Percentiles rank a stretch among this genome's conserved stretches.
Conservation (phyloP, 2,797 vertebrate species). For the Semaprochilodus insignis region DNA sequence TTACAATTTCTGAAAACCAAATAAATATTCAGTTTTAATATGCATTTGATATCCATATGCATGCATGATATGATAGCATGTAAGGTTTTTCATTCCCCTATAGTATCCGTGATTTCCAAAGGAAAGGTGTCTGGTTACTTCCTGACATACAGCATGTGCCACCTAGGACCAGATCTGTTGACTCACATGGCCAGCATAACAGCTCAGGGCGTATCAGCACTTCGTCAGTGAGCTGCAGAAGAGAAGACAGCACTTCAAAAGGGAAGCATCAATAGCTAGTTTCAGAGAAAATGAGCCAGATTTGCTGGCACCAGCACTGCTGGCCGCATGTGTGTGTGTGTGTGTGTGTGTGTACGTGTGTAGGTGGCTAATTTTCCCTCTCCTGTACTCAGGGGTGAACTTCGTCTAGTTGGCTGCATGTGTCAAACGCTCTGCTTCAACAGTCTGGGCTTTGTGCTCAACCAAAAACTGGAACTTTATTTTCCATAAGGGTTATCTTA, state of each 20-base stretch:
- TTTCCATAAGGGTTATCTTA: not conserved
- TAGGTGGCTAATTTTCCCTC: slow-evolving; percentile 14
- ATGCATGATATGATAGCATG: too few relatives aligned
- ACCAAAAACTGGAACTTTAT: slow-evolving; percentile 19
- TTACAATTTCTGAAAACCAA: too few relatives aligned
- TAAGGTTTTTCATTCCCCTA: too few relatives aligned
- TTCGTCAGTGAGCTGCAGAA: not conserved
- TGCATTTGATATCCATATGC: too few relatives aligned
- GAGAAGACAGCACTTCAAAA: not conserved
- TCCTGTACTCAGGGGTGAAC: slow-evolving; percentile 5
- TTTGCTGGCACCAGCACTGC: not conserved
- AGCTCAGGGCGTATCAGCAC: not conserved
- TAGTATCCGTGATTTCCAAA: too few relatives aligned
- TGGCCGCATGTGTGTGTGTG: not conserved
- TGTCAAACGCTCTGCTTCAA: slow-evolving; percentile 20
- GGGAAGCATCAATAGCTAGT: not conserved
- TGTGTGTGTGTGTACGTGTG: not conserved
- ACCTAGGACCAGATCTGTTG: not conserved
- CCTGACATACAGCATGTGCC: not conserved
- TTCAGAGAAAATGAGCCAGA: slow-evolving; percentile 3
- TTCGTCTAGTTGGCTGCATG: not conserved
- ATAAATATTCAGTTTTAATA: too few relatives aligned
- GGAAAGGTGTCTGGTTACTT: too few relatives aligned
- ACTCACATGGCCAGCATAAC: not conserved
- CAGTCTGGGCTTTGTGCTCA: slow-evolving; percentile 26